Conservation (phyloP, 35 echinoderm and acorn worm species). For the Lytechinus pictus region DNA sequence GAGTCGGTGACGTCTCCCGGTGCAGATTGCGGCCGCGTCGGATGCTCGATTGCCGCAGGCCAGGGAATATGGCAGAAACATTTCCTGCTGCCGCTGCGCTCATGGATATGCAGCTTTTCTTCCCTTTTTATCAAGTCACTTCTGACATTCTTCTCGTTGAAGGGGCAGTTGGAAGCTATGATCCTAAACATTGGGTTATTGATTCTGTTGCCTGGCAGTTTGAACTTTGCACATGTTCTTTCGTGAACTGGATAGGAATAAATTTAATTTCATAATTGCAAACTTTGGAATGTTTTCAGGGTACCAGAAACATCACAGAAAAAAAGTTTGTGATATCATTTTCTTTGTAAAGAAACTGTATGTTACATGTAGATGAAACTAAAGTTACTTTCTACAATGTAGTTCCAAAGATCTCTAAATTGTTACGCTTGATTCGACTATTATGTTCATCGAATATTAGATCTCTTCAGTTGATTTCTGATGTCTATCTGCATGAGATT, state of each 20-base stretch:
- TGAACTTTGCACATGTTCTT: neutral
- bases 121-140: neutral
- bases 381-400: too few relatives aligned
- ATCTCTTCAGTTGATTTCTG: too few relatives aligned
- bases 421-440: too few relatives aligned
- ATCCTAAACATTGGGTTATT: neutral
- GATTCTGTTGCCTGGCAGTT: neutral
- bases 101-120: neutral
- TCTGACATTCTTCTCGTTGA: neutral
- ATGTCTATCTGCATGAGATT: too few relatives aligned
- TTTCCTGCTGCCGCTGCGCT: neutral
- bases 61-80: neutral
- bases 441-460: too few relatives aligned
- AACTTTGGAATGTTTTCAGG: neutral
- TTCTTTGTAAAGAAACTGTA: too few relatives aligned
- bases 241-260: neutral
- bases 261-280: neutral
- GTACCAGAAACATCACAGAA: neutral
- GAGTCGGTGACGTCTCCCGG: neutral
- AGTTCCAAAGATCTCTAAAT: too few relatives aligned
- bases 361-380: too few relatives aligned
- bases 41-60: neutral
- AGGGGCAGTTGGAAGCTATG: neutral
- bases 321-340: too few relatives aligned
- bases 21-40: neutral